Base-by-base conservation (phyloP, 2,888 invertebrate species). In the Conomelus anceps region DNA sequence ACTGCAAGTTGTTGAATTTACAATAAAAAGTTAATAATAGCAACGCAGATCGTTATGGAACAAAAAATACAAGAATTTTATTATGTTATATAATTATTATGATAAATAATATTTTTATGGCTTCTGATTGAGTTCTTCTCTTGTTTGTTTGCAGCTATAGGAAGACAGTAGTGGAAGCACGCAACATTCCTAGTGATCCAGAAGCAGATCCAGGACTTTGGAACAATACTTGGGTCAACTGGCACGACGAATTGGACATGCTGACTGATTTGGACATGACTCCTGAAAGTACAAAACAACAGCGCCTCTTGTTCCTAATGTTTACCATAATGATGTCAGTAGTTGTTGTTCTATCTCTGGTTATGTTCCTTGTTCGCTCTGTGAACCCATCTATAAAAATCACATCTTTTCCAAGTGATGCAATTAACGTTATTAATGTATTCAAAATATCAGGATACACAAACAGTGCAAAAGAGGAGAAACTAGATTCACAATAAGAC, bases 151-250 rank as follows among this genome's bases (percentile, higher is more conserved):
- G 93, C 11, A 93, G 93, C 22, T 93, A 94, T 89, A 93, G 94
- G n/a, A 91, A 92, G 85, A 93, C 93, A 0, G 93, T 94, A 0
- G 89, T 94, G 22, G 92, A 93, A 0, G 93, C 94, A 0, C 93
- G 93, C 89, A 95, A 95, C 90, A 91, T 93, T 0, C 93, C 94
- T 0, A 91, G 92, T 0, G 94, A 94, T 91, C 92, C 93, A 0
- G 93, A 93, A 0, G 94, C 94, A 0, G 93, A 95, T 93, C 95
- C 96, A 0, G 91, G 91, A 0, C 91, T 93, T 7, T 95, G 94
- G 93, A 94, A 95, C 88, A 93, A 94, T 88, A 94, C 94, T 0
- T 96, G 96, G 96, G 93, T 93, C 0, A 94, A 93, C 91, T 96
- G 95, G 96, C 89, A 90, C 34, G 91, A 91, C 24, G 91, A 91